These are phyloP conservation scores for Mus spretus DNA, from an alignment of 2,797 vertebrate species.

Conservation along the genomic window DNA sequence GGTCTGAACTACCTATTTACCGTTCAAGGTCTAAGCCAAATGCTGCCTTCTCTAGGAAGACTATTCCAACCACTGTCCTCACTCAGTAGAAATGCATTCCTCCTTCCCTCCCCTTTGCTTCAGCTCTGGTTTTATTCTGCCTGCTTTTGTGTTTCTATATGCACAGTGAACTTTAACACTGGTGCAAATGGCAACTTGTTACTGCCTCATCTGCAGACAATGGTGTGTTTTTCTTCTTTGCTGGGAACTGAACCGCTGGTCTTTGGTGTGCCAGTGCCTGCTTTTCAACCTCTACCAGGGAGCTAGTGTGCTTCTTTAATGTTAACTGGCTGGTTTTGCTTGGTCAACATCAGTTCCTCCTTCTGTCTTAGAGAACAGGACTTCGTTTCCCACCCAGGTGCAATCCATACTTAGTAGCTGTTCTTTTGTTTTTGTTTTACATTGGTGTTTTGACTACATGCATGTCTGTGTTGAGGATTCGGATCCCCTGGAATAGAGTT, in stretches of 20 bases:
- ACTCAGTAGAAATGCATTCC: background rate
- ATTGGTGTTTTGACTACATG: too few relatives aligned
- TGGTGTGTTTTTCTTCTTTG: background rate
- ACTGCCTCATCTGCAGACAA: background rate
- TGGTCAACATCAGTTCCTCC: too few relatives aligned
- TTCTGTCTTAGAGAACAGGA: background rate
- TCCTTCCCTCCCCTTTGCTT: background rate
- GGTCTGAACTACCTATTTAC: background rate
- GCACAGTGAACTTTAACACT: background rate
- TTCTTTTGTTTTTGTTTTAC: too few relatives aligned
- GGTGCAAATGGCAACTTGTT: background rate
- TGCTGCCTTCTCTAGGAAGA: constrained; percentile 25
- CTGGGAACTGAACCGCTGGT: background rate
- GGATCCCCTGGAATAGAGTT: background rate
- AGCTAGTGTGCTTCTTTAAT: background rate
- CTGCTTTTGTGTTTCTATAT: background rate
- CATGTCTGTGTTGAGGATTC: too few relatives aligned
- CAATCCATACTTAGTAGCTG: too few relatives aligned
- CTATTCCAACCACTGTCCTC: background rate
- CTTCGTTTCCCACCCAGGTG: background rate
- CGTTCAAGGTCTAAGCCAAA: background rate
- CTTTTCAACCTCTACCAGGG: background rate
- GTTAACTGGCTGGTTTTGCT: rapidly evolving
- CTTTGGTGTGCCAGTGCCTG: background rate
- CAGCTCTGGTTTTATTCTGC: background rate